phyloP scores from a whole-genome alignment of 2,113 vertebrate species.

The Sander vitreus region DNA sequence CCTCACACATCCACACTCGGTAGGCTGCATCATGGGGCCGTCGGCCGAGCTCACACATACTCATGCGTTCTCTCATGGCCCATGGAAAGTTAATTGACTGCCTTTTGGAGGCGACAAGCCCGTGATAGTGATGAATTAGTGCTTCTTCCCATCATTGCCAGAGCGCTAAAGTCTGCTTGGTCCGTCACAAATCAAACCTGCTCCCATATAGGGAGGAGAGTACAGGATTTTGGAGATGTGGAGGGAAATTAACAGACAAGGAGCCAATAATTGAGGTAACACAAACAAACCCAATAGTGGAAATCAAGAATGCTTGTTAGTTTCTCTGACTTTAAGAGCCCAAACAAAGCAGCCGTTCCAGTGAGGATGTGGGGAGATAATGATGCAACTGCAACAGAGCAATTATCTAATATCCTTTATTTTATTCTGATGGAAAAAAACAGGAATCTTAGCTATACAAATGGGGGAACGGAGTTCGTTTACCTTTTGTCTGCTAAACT shows the following conservation, averaged over 20 bases:
- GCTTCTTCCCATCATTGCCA: slow-evolving; percentile 39
- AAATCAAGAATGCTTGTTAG: slow-evolving; percentile 42
- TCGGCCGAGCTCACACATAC: slow-evolving; percentile 35
- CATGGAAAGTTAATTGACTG: slow-evolving; percentile 81
- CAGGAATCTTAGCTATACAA: too few species aligned
- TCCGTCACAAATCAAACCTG: slow-evolving; percentile 23
- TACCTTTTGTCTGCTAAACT: too few species aligned
- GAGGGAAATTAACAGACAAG: slow-evolving; percentile 15
- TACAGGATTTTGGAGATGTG: neutral
- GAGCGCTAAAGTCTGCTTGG: neutral
- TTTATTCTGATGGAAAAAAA: neutral
- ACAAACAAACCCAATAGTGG: slow-evolving; percentile 50
- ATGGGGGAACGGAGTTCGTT: too few species aligned
- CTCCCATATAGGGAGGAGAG: neutral
- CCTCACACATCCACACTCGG: slow-evolving; percentile 38
- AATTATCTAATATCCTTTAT: slow-evolving; percentile 17
- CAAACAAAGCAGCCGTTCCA: neutral
- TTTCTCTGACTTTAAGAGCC: slow-evolving; percentile 23
- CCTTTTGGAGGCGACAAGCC: slow-evolving; percentile 57
- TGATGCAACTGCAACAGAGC: slow-evolving; percentile 5
- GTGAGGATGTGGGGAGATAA: slow-evolving; percentile 2
- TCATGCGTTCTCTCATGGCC: slow-evolving; percentile 46
- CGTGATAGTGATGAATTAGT: slow-evolving; percentile 80
- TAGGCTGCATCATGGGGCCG: slow-evolving; percentile 48
- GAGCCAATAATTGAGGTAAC: slow-evolving; percentile 37